phyloP scores from a whole-genome alignment of 2,797 vertebrate species.

The Sebastes taczanowskii region DNA sequence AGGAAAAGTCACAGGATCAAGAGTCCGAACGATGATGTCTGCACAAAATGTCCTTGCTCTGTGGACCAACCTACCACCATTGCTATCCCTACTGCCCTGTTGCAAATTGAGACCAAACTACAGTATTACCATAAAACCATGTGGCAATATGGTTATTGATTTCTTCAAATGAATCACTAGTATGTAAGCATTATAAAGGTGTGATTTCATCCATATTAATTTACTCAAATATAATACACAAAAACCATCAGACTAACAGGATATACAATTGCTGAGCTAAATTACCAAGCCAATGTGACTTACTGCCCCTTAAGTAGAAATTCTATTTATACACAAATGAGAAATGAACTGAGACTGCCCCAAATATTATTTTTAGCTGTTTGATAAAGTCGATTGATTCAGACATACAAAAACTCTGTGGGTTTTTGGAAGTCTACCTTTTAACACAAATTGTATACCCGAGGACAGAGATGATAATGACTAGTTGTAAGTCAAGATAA shows the following conservation, averaged over 20 bases:
- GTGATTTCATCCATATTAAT: neutral
- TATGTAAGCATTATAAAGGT: neutral
- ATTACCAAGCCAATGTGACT: neutral
- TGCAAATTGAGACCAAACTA: neutral
- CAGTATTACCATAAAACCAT: neutral
- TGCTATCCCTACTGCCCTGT: neutral
- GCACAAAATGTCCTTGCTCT: neutral
- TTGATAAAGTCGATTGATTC: too few relatives aligned
- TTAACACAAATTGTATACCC: neutral
- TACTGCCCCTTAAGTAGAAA: neutral
- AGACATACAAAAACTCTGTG: neutral
- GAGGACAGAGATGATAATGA: neutral
- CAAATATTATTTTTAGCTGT: neutral
- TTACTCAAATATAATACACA: neutral
- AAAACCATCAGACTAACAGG: neutral
- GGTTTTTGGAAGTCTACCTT: neutral
- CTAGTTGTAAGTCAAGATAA: neutral
- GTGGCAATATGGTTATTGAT: neutral
- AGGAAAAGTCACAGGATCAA: neutral
- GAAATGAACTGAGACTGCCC: neutral
- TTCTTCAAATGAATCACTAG: neutral
- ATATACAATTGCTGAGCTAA: neutral
- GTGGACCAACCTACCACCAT: neutral
- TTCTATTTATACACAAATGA: slow-evolving; percentile 8
- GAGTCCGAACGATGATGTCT: neutral